Conservation (phyloP, 2,888 invertebrate species). For the Drosophila incognita region DNA sequence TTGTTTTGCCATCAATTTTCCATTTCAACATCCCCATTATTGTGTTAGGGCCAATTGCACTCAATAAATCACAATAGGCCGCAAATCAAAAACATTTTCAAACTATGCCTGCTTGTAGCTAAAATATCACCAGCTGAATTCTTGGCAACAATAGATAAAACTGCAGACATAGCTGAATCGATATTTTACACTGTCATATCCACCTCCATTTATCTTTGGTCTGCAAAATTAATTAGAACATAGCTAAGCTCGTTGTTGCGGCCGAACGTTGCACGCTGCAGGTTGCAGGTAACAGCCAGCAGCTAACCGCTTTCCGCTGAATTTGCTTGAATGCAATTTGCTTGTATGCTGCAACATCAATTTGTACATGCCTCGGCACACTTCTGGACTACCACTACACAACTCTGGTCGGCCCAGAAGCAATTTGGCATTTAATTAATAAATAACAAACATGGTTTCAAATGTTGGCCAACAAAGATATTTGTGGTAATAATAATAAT, state of each 20-base stretch:
- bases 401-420: constrained; percentile 8
- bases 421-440: constrained; percentile 40
- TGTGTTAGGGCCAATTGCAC: constrained; percentile 17
- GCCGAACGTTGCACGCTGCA: constrained; percentile 5
- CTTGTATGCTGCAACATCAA: constrained; percentile 28
- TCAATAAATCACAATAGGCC: constrained; percentile 48
- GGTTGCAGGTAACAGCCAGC: neutral
- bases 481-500: neutral
- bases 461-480: neutral
- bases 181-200: neutral
- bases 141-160: neutral
- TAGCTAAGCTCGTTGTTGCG: constrained; percentile 38
- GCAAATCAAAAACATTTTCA: constrained; percentile 51
- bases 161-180: neutral
- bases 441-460: constrained; percentile 15
- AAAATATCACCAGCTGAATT: neutral
- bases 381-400: constrained; percentile 2
- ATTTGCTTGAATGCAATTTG: constrained; percentile 28
- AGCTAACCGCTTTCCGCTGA: constrained; percentile 3
- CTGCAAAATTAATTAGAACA: constrained; percentile 44
- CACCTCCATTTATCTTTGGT: constrained; percentile 16
- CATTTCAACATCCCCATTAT: neutral
- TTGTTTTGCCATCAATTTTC: constrained; percentile 19
- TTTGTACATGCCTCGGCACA: constrained; percentile 35
- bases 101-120: constrained; percentile 40